Conservation (phyloP, 2,888 invertebrate species). For the Phyllotreta cruciferae region DNA sequence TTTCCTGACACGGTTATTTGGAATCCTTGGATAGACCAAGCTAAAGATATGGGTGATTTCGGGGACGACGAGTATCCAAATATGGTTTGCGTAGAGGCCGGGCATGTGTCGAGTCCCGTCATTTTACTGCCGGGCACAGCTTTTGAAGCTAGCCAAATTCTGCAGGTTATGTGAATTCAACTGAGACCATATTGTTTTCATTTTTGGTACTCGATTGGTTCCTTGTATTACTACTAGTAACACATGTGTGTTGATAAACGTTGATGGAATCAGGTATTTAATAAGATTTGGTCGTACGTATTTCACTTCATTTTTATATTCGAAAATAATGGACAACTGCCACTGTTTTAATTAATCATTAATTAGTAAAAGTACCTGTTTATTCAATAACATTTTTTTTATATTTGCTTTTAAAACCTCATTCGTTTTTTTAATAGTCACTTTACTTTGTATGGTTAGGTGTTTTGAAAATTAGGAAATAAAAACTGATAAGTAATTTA, state of each 20-base stretch:
- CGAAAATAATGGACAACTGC: background rate
- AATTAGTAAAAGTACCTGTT: too few species aligned
- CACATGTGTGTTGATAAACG: constrained; percentile 35
- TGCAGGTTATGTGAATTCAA: constrained; percentile 70
- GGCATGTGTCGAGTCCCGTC: constrained; percentile 87
- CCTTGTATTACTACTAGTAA: constrained; percentile 36
- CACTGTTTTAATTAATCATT: too few species aligned
- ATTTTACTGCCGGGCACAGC: constrained; percentile 89
- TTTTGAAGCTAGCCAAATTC: constrained; percentile 89
- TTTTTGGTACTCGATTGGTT: constrained; percentile 27
- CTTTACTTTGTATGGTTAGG: background rate
- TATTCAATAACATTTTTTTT: too few species aligned
- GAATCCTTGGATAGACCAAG: constrained; percentile 96
- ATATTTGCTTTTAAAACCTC: too few species aligned
- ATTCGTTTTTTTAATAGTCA: too few species aligned
- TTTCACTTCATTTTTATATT: background rate
- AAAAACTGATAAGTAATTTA: too few species aligned
- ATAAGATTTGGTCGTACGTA: background rate
- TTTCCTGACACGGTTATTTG: constrained; percentile 96
- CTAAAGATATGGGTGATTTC: constrained; percentile 91
- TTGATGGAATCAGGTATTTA: constrained; percentile 25
- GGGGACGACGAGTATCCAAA: constrained; percentile 97
- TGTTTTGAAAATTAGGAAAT: background rate
- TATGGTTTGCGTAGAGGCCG: constrained; percentile 96
- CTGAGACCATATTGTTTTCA: constrained; percentile 36